phyloP scores from a whole-genome alignment of 2,797 vertebrate species.

The Rhadinocentrus ornatus region DNA sequence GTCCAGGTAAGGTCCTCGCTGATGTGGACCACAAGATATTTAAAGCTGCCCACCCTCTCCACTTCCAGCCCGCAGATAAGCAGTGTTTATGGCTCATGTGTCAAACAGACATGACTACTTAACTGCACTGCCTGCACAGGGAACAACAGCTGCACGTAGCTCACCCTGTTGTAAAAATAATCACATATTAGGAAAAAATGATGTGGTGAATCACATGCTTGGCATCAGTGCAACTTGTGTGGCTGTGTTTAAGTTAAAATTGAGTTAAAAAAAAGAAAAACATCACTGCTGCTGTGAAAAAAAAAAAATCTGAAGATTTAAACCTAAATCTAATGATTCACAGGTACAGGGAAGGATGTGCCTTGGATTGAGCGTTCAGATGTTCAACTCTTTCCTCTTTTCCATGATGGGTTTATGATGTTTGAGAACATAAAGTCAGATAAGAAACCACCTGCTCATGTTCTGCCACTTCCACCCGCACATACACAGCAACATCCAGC shows the following conservation, averaged over 20 bases:
- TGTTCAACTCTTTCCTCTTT: slow-evolving; percentile 67
- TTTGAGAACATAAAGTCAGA: slow-evolving; percentile 65
- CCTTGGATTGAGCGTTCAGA: slow-evolving; percentile 33
- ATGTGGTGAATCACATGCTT: not conserved
- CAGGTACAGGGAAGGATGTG: slow-evolving; percentile 12
- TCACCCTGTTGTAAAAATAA: not conserved
- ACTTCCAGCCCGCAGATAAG: no score
- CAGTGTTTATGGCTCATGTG: slow-evolving; percentile 45
- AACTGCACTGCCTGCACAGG: slow-evolving; percentile 15
- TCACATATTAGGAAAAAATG: slow-evolving; percentile 5
- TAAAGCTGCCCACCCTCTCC: no score
- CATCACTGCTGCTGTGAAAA: not conserved
- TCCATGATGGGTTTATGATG: slow-evolving; percentile 62
- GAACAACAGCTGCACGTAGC: slow-evolving; percentile 52
- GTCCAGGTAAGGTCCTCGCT: no score
- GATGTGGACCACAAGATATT: no score
- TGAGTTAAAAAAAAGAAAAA: no score
- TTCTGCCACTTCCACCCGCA: slow-evolving; percentile 5
- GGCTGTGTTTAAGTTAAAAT: not conserved
- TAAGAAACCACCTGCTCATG: slow-evolving; percentile 59
- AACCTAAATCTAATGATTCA: not conserved
- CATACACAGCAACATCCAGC: not conserved
- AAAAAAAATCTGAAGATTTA: not conserved
- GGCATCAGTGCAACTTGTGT: slow-evolving; percentile 2
- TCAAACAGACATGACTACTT: slow-evolving; percentile 34